Percentiles rank a stretch among this genome's conserved stretches.
These are phyloP conservation scores for Pogonocichla stellata DNA, from an alignment of 2,113 vertebrate genomes.

Conservation along the genomic window DNA sequence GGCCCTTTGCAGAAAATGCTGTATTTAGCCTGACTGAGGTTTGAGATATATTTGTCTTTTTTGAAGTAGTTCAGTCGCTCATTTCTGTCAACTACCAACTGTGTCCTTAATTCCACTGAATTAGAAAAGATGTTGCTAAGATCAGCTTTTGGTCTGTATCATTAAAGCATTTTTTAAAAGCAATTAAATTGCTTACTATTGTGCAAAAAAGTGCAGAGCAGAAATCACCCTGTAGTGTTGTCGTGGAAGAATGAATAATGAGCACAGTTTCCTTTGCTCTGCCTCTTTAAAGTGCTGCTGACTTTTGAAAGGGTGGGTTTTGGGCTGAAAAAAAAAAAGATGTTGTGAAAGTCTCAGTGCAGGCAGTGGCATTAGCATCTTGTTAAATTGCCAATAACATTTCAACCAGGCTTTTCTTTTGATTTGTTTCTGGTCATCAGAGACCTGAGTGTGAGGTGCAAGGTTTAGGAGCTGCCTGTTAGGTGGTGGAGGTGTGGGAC, in stretches of 20 bases:
- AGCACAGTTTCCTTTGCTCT: background rate
- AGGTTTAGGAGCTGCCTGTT: background rate
- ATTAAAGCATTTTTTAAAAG: constrained; percentile 47
- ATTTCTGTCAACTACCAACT: constrained; percentile 43
- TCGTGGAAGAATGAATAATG: constrained; percentile 59
- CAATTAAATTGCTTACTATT: constrained; percentile 64
- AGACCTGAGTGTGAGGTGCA: background rate
- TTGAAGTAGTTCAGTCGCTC: background rate
- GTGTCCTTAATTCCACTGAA: constrained; percentile 51
- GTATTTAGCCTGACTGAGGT: background rate
- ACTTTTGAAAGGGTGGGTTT: constrained; percentile 32
- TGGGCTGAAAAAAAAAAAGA: background rate
- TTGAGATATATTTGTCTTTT: constrained; percentile 42
- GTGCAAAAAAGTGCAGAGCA: constrained; percentile 32
- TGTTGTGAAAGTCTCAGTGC: background rate
- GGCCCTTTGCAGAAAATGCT: background rate
- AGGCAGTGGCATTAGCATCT: background rate
- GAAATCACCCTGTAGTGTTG: constrained; percentile 50
- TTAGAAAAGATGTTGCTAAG: constrained; percentile 48
- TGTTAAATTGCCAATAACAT: background rate
- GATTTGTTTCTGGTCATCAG: background rate
- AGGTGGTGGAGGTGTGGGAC: background rate
- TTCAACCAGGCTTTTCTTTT: background rate
- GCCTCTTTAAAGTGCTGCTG: constrained; percentile 37
- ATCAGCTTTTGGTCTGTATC: constrained; percentile 48